phyloP scores from a whole-genome alignment of 2,113 vertebrate species.

The Collichthys lucidus region DNA sequence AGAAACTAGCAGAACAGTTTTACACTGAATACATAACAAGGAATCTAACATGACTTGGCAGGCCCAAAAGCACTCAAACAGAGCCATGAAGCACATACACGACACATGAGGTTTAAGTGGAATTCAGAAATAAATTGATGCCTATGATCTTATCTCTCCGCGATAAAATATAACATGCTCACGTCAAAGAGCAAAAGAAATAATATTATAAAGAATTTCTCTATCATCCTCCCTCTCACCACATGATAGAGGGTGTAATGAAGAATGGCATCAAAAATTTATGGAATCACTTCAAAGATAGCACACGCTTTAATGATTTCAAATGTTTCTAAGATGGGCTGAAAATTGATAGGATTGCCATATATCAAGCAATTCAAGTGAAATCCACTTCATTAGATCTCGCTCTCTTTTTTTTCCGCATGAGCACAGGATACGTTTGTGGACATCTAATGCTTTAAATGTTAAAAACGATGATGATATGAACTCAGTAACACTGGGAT shows the following conservation, averaged over 20 bases:
- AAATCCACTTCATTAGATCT: neutral
- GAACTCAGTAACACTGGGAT: neutral
- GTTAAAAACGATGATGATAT: neutral
- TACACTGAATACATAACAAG: neutral
- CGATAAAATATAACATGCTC: slow-evolving; percentile 16
- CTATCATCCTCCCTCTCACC: neutral
- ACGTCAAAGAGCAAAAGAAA: slow-evolving; percentile 40
- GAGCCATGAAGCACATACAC: neutral
- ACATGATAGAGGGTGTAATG: slow-evolving; percentile 37
- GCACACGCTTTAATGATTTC: slow-evolving; percentile 39
- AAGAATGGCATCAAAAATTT: slow-evolving; percentile 46
- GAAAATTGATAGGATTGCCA: neutral
- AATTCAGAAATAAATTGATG: slow-evolving; percentile 4
- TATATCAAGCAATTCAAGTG: slow-evolving; percentile 5
- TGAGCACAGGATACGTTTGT: neutral
- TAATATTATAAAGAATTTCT: slow-evolving; percentile 3
- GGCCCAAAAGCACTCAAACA: neutral
- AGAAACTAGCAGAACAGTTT: neutral
- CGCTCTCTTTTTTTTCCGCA: neutral
- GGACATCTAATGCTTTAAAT: neutral
- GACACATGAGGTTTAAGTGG: neutral
- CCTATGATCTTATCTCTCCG: neutral
- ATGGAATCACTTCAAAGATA: slow-evolving; percentile 48
- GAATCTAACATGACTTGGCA: neutral
- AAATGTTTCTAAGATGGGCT: slow-evolving; percentile 30